A percentile compares a stretch with the other conserved stretches of the same genome.
phyloP scores from a whole-genome alignment of 2,888 invertebrate genomes.

The Galerucella calmariensis region DNA sequence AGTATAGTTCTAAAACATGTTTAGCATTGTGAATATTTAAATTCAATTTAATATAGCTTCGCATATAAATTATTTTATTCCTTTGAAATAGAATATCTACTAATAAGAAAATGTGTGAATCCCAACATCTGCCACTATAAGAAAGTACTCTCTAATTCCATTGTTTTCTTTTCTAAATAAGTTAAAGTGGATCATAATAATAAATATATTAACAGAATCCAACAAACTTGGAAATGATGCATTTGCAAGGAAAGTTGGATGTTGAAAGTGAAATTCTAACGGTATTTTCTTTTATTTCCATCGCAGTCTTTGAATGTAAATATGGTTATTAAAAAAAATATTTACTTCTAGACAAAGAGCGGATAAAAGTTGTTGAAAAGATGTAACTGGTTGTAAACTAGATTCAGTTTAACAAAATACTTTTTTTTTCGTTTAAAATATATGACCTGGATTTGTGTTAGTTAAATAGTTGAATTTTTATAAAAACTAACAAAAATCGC shows the following conservation, averaged over 20 bases:
- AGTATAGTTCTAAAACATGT: too few species aligned
- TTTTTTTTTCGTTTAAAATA: too few species aligned
- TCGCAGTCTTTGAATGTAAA: not conserved
- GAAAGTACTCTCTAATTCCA: not conserved
- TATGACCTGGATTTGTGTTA: too few species aligned
- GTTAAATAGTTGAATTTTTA: too few species aligned
- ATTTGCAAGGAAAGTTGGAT: constrained; percentile 4
- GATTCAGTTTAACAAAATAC: not conserved
- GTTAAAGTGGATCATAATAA: constrained; percentile 8
- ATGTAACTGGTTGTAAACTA: not conserved
- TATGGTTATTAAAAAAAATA: not conserved
- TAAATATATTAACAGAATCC: not conserved
- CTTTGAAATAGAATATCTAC: not conserved
- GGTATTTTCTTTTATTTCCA: constrained; percentile 1
- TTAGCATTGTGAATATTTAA: too few species aligned
- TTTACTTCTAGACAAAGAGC: not conserved
- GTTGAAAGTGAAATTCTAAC: constrained; percentile 15
- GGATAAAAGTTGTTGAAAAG: not conserved
- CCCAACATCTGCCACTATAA: not conserved
- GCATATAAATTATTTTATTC: not conserved
- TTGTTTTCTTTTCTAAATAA: constrained; percentile 3
- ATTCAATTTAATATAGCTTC: not conserved
- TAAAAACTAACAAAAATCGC: too few species aligned
- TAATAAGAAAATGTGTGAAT: not conserved
- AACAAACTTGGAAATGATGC: constrained; percentile 4